phyloP scores from a whole-genome alignment of 37 sponge, comb jelly and placozoan species.

The Dysidea cf. avara region DNA sequence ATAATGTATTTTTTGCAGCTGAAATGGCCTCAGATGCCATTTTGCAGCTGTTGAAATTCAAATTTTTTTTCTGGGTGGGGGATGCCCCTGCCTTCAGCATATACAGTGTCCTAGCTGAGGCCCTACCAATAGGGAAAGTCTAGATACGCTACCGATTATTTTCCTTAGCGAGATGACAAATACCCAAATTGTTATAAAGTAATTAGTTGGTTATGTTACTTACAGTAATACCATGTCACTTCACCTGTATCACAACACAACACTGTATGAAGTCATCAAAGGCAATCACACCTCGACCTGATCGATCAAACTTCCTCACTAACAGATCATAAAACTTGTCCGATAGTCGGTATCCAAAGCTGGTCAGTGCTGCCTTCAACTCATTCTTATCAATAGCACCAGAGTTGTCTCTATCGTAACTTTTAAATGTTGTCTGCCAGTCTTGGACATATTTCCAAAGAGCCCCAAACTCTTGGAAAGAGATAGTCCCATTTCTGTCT shows the following conservation, averaged over 20 bases:
- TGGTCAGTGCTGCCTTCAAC: slow-evolving; percentile 73
- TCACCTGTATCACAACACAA: slow-evolving; percentile 93
- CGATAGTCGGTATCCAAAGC: slow-evolving; percentile 87
- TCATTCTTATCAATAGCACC: slow-evolving; percentile 95
- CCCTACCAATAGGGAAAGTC: no score
- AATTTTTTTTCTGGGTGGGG: no score
- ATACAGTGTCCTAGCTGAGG: no score
- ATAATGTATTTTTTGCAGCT: no score
- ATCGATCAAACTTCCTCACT: slow-evolving; percentile 92
- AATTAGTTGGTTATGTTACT: no score
- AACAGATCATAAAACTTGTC: slow-evolving; percentile 85
- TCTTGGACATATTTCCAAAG: slow-evolving; percentile 98
- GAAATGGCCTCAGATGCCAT: no score
- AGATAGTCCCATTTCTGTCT: slow-evolving; percentile 87
- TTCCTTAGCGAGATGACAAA: no score
- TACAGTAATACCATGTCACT: no score
- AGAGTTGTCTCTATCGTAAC: slow-evolving; percentile 90
- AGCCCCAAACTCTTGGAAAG: slow-evolving; percentile 97
- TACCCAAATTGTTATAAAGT: no score
- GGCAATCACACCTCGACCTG: slow-evolving; percentile 76
- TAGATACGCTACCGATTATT: no score
- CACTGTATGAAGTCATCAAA: slow-evolving; percentile 99
- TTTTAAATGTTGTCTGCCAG: slow-evolving; percentile 96
- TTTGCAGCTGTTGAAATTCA: no score
- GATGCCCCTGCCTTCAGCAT: no score